phyloP scores from a whole-genome alignment of 1,140 invertebrate genomes.

The Heliconius melpomene region DNA sequence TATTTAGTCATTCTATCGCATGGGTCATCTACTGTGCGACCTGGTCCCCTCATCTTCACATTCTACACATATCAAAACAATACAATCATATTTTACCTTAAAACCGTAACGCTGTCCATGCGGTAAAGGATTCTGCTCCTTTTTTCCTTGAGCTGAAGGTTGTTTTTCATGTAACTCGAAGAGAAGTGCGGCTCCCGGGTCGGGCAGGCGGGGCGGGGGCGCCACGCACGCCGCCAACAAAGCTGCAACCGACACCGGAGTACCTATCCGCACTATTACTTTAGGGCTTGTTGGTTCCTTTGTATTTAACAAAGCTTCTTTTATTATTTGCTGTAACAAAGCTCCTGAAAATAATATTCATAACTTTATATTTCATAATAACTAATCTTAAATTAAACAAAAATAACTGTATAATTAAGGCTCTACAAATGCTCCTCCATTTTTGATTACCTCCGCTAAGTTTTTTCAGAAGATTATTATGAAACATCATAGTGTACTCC shows the following conservation, averaged over 20 bases:
- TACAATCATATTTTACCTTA: constrained; percentile 52
- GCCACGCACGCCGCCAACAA: constrained; percentile 69
- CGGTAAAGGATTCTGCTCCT: constrained; percentile 49
- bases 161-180: constrained; percentile 74
- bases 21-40: too few relatives aligned
- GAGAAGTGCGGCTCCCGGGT: constrained; percentile 71
- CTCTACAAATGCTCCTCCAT: background rate
- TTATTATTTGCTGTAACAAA: constrained; percentile 74
- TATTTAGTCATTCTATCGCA: too few relatives aligned
- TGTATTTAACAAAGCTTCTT: constrained; percentile 59
- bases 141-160: constrained; percentile 51
- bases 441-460: constrained; percentile 70
- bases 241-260: constrained; percentile 71
- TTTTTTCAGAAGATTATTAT: constrained; percentile 72
- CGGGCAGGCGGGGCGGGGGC: constrained; percentile 67
- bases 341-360: constrained; percentile 53
- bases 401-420: background rate
- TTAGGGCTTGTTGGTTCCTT: constrained; percentile 46
- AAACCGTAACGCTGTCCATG: constrained; percentile 68
- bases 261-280: constrained; percentile 72
- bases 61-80: too few relatives aligned
- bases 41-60: too few relatives aligned
- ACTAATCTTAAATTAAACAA: background rate
- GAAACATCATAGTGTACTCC: constrained; percentile 79
- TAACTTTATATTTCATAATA: background rate